Conservation (phyloP, 2,888 invertebrate genomes). For the Drepana falcataria region DNA sequence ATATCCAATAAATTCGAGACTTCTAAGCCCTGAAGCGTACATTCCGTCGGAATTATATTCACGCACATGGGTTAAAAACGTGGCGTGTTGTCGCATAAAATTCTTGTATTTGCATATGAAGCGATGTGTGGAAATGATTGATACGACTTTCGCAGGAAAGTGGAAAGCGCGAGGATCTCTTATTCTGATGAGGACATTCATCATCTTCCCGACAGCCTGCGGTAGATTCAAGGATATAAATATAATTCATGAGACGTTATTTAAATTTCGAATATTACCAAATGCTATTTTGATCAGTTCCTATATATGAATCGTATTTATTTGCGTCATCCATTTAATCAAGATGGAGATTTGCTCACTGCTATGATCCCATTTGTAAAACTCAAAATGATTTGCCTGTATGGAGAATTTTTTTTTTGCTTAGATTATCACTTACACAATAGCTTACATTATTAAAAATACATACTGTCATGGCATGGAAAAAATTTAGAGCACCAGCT, state of each 20-base stretch:
- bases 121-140: slow-evolving; percentile 64
- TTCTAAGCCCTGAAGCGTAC: slow-evolving; percentile 12
- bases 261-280: not conserved
- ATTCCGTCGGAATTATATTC: slow-evolving; percentile 12
- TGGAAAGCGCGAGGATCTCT: slow-evolving; percentile 28
- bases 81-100: slow-evolving; percentile 40
- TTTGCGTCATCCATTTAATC: no score
- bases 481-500: no score
- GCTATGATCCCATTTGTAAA: no score
- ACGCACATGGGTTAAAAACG: slow-evolving; percentile 23
- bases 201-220: slow-evolving; percentile 50
- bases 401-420: no score
- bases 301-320: no score
- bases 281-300: no score
- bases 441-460: no score
- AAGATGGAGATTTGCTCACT: no score
- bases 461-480: no score
- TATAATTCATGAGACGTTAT: slow-evolving; percentile 27
- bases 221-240: slow-evolving; percentile 40
- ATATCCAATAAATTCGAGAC: slow-evolving; percentile 19
- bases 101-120: slow-evolving; percentile 54
- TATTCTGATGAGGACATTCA: slow-evolving; percentile 56
- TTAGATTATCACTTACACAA: no score
- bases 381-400: no score
- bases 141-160: slow-evolving; percentile 45